These are phyloP conservation scores for Berghia stephanieae DNA, from an alignment of 1,140 invertebrate species.

Conservation along the genomic window DNA sequence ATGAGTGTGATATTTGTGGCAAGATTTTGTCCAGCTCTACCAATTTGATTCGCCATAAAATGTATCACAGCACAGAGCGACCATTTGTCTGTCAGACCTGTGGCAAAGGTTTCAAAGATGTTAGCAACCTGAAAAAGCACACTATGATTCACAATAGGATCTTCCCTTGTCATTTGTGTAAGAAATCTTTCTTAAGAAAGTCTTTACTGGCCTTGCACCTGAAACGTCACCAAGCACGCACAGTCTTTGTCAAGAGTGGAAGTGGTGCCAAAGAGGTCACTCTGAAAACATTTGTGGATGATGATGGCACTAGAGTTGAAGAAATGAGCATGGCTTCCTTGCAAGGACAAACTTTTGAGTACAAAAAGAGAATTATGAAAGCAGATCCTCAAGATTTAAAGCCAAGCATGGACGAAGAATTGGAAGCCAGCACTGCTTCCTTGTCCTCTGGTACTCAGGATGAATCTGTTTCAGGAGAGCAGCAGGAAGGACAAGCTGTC, in stretches of 20 bases:
- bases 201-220: conserved; percentile 18
- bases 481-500: too few relatives aligned
- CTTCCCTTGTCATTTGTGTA: conserved; percentile 27
- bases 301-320: conserved; percentile 27
- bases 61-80: conserved; percentile 31
- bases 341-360: conserved; percentile 28
- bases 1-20: conserved; percentile 30
- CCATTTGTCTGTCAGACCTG: conserved; percentile 29
- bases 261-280: conserved; percentile 16
- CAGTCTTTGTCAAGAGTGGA: conserved; percentile 22
- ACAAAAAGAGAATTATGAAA: conserved; percentile 21
- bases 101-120: conserved; percentile 30
- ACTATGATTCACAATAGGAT: conserved; percentile 29
- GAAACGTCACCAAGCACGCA: conserved; percentile 17
- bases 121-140: conserved; percentile 30
- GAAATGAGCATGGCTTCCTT: conserved; percentile 29
- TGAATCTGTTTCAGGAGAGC: too few relatives aligned
- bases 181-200: conserved; percentile 29
- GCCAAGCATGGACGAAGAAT: too few relatives aligned
- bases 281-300: conserved; percentile 28
- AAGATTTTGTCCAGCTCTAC: conserved; percentile 28
- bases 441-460: too few relatives aligned
- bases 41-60: conserved; percentile 31
- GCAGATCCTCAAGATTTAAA: background rate
- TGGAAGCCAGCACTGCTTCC: too few relatives aligned